These are phyloP conservation scores for Phainopepla nitens DNA, from an alignment of 2,113 vertebrate species.

Conservation along the genomic window DNA sequence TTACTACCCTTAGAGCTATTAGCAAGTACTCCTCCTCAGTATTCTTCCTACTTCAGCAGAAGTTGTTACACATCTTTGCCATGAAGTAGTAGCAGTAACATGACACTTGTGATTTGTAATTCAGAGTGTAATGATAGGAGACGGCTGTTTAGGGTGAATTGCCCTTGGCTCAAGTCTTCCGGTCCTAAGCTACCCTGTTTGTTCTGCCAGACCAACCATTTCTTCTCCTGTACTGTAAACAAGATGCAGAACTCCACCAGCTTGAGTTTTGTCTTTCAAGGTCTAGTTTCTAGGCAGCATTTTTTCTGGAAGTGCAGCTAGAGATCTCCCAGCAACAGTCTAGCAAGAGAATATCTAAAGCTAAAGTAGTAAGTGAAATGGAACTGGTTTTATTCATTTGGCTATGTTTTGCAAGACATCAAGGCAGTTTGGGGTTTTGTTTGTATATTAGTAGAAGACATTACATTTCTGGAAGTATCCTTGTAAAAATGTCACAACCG, in stretches of 20 bases:
- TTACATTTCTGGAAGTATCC: neutral
- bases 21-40: neutral
- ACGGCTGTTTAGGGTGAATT: neutral
- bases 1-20: neutral
- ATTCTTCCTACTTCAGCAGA: neutral
- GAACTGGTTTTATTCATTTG: neutral
- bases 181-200: neutral
- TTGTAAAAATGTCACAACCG: neutral
- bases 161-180: neutral
- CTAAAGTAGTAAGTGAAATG: neutral
- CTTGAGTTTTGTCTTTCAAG: neutral
- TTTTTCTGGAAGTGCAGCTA: neutral
- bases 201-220: neutral
- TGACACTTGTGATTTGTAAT: neutral
- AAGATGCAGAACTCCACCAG: neutral
- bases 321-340: neutral
- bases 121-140: neutral
- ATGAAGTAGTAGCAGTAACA: neutral
- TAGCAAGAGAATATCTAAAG: neutral
- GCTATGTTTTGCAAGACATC: neutral
- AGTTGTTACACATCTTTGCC: neutral
- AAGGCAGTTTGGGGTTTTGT: neutral
- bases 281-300: neutral
- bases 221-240: neutral
- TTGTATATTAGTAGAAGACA: neutral